Percentiles rank a stretch among this genome's conserved stretches.
Conservation (phyloP, 2,113 vertebrate genomes). For the Egretta garzetta region DNA sequence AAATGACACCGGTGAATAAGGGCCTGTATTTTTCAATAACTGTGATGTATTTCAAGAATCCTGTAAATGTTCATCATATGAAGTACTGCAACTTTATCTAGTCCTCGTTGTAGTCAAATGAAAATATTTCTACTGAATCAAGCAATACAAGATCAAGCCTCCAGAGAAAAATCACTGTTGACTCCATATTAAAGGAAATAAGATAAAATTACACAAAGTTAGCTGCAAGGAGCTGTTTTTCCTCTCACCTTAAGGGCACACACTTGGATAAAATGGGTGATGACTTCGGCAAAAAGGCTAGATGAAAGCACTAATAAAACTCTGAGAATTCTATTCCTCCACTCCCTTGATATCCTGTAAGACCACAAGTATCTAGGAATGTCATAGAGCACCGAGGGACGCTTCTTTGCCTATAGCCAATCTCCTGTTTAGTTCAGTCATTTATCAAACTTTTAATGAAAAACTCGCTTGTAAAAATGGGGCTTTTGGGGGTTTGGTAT, state of each 20-base stretch:
- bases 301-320: background rate
- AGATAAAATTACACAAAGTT: background rate
- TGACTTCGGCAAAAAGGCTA: background rate
- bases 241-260: background rate
- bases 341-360: background rate
- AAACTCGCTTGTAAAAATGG: background rate
- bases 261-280: background rate
- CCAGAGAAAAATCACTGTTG: background rate
- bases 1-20: background rate
- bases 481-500: background rate
- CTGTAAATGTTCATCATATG: background rate
- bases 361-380: background rate
- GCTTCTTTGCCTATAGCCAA: accelerated
- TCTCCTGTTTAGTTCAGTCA: background rate
- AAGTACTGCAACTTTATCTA: background rate
- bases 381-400: background rate
- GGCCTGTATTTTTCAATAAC: background rate
- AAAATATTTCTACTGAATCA: background rate
- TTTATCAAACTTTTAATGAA: background rate
- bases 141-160: background rate
- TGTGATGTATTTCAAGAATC: background rate
- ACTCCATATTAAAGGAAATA: background rate
- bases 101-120: background rate
- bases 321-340: background rate
- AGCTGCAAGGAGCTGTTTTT: background rate